phyloP scores from a whole-genome alignment of 37 sponge, comb jelly and placozoan genomes.

The Diacarnus erythraeanus region DNA sequence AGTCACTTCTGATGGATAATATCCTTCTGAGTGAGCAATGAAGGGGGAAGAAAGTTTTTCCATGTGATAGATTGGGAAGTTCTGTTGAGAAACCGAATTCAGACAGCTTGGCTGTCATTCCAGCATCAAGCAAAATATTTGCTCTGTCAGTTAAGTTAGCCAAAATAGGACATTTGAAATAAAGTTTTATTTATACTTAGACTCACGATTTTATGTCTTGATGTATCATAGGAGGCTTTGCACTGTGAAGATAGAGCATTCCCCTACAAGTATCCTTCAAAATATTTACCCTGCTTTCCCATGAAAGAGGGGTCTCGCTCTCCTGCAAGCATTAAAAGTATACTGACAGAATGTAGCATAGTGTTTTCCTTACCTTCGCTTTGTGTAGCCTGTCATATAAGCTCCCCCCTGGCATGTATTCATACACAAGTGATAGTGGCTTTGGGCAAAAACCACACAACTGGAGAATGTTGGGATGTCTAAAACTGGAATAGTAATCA shows the following conservation, averaged over 20 bases:
- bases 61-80: not conserved
- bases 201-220: constrained; percentile 38
- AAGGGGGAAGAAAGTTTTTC: not conserved
- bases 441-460: constrained; percentile 16
- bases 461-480: constrained; percentile 21
- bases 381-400: constrained; percentile 5
- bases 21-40: constrained; percentile 5
- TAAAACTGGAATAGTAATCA: constrained; percentile 7
- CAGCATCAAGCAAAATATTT: constrained; percentile 13
- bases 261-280: constrained; percentile 30
- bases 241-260: constrained; percentile 13
- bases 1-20: constrained; percentile 12
- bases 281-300: not conserved
- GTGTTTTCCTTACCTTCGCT: not conserved
- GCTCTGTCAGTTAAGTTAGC: not conserved
- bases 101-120: constrained; percentile 9
- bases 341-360: not conserved
- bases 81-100: constrained; percentile 34
- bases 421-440: constrained; percentile 13
- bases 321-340: not conserved
- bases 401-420: constrained; percentile 13
- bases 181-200: not conserved
- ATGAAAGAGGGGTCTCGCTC: not conserved
- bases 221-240: constrained; percentile 21
- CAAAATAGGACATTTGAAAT: not conserved